Conservation (phyloP, 2,113 vertebrate genomes). For the Atlantisia rogersi region DNA sequence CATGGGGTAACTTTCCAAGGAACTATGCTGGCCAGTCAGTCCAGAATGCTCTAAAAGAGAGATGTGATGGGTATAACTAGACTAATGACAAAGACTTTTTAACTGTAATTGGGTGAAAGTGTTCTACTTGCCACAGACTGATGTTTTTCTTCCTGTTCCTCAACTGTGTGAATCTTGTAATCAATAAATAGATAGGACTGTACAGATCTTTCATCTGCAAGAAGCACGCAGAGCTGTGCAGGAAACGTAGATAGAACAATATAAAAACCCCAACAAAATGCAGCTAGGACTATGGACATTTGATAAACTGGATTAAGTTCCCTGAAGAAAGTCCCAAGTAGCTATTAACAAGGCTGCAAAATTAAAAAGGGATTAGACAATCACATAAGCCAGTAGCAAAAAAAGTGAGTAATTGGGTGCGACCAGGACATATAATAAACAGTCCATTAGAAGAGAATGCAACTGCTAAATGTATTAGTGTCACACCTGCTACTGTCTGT, state of each 20-base stretch:
- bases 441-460: neutral
- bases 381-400: neutral
- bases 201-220: neutral
- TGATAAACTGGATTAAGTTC: conserved; percentile 17
- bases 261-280: neutral
- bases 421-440: neutral
- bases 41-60: neutral
- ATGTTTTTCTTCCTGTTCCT: conserved; percentile 17
- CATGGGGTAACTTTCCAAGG: neutral
- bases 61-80: neutral
- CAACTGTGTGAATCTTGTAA: neutral
- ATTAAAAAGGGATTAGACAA: neutral
- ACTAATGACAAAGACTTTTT: conserved; percentile 15
- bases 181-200: conserved; percentile 35
- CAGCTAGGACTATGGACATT: neutral
- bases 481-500: conserved; percentile 25
- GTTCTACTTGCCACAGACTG: neutral
- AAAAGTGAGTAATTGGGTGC: conserved; percentile 9
- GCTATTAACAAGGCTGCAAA: conserved; percentile 1
- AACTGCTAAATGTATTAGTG: neutral
- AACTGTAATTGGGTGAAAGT: neutral
- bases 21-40: neutral
- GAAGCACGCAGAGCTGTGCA: conserved; percentile 33
- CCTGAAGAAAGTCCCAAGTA: neutral
- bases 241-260: neutral